Base-by-base conservation (phyloP, 2,888 invertebrate species). In the Polymixis flavicincta region DNA sequence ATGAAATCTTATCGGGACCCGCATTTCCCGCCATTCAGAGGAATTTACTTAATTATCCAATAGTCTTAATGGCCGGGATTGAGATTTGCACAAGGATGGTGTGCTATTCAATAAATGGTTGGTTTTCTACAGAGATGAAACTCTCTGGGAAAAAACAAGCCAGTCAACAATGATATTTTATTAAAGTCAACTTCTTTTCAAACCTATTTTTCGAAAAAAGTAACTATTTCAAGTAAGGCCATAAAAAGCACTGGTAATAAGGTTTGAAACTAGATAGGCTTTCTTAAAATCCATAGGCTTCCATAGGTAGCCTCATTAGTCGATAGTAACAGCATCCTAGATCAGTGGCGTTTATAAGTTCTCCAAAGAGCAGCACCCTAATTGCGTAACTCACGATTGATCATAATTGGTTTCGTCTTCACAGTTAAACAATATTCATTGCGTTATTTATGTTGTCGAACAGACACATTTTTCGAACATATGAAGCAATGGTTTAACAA, bases 31-130 rank as follows among this genome's bases (percentile, higher is more conserved):
- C 61, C 22, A 28, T 63, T 76, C 28, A 50, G 50, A 42, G 55
- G 61, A 81, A 32, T 63, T 81, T 13, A 55, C 55, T 75, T 74
- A 81, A 76, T 81, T 75, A 75, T 82, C 77, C 55, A 82, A 76
- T 83, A 55, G 54, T 42, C 42, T 54, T 60, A 78, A 82, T 61
- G 60, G 32, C 28, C 2, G 17, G 14, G 42, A 82, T 66, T 82
- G 54, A 78, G 60, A 77, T 83, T 78, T 83, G 37, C n/a, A 42
- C 48, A n/a, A 48, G 11, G 32, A 42, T 50, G 14, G 19, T 13
- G 69, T 42, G 5, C 22, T 42, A 28, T 55, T 42, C n/a, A 8
- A 73, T 78, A 17, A 50, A n/a, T 52, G 17, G 65, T 25, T 79
- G 76, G 9, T 76, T 79, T 37, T 37, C 0, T 77, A 60, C 59